A percentile compares a stretch with the other conserved stretches of the same genome.
phyloP scores from a whole-genome alignment of 2,113 vertebrate genomes.

The Trinectes maculatus region DNA sequence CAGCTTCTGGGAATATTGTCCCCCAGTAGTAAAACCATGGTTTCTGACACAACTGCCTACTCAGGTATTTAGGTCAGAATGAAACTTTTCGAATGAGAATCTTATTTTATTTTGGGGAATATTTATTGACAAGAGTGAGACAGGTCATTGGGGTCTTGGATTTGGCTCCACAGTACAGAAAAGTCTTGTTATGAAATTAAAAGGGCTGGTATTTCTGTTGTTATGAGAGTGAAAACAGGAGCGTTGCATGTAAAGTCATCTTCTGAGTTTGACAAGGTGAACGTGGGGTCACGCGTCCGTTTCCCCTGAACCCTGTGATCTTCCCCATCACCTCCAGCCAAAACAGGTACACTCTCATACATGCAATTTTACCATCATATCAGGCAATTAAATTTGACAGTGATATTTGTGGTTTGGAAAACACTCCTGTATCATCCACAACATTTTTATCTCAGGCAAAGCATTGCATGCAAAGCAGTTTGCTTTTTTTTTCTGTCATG shows the following conservation, averaged over 20 bases:
- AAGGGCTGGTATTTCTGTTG: not conserved
- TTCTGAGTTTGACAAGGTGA: not conserved
- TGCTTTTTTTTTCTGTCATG: constrained; percentile 25
- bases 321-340: not conserved
- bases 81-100: constrained; percentile 2
- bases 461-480: constrained; percentile 50
- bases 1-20: constrained; percentile 14
- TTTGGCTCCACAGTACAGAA: not conserved
- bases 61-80: not conserved
- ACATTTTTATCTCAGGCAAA: constrained; percentile 50
- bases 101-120: not conserved
- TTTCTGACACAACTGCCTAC: constrained; percentile 12
- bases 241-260: not conserved
- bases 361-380: constrained; percentile 44
- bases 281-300: constrained; percentile 5
- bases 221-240: not conserved
- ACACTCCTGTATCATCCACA: constrained; percentile 28
- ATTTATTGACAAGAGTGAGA: not conserved
- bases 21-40: not conserved
- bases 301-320: not conserved
- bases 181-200: not conserved
- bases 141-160: no score
- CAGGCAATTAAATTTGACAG: constrained; percentile 52
- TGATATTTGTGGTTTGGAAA: constrained; percentile 30
- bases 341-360: constrained; percentile 38